Base-by-base conservation (phyloP, 2,888 invertebrate genomes). In the Epicampocera succincta region DNA sequence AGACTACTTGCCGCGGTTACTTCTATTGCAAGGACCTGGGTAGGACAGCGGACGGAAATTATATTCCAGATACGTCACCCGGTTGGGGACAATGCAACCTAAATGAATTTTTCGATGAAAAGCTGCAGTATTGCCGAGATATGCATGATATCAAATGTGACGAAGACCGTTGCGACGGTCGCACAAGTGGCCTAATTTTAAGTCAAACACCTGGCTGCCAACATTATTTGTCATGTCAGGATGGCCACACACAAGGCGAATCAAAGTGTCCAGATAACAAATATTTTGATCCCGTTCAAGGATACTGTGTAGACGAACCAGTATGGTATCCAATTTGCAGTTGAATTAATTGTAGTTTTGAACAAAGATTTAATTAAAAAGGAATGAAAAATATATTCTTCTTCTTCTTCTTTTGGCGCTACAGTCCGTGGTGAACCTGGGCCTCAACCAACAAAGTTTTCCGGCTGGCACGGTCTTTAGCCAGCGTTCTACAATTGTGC, bases 141-240 rank as follows among this genome's bases (percentile, higher is more conserved):
- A 86, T 88, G 15, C 83, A 81, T 11, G 5, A 48, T 44, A 85
- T 89, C 0, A 19, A 11, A n/a, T 89, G 89, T 72, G 3, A 11
- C 0, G 83, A 85, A 21, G 88, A 89, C 84, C 90, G 90, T 60
- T 90, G 89, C 19, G 87, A 87, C 54, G 87, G 89, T 5, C 87
- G 86, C 13, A 1, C 71, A 21, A 6, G 85, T 84, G 79, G 89
- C 84, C 1, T 56, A 74, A 68, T 76, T 40, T 63, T 85, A 0
- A 88, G 88, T 48, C 15, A 50, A 3, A 85, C 42, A 0, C 52
- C 60, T 8, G 87, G 87, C 1, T 89, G 89, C 61, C 88, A 88
- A 1, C 73, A 87, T 60, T 89, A 89, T 83, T 71, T 87, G 11
- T 71, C 84, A 6, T 89, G 89, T 56, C 6, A 40, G 6, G 69